Conservation (phyloP, 37 sponge, comb jelly and placozoan genomes). For the Hexactinellida sp. region DNA sequence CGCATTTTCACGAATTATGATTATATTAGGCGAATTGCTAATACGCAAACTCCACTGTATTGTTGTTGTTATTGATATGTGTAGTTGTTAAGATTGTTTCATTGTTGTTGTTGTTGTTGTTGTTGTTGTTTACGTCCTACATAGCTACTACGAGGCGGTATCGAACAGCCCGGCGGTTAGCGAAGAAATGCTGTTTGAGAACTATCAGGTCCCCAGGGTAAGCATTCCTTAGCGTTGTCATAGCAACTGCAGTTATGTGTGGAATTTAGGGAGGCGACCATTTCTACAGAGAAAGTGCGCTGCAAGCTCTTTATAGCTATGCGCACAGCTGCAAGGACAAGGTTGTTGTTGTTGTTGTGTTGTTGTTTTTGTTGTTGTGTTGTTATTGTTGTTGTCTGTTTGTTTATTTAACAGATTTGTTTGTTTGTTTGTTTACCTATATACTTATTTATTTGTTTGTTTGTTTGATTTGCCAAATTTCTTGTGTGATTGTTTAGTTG, state of each 20-base stretch:
- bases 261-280: slow-evolving; percentile 7
- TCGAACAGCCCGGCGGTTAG: neutral
- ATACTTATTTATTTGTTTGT: too few species aligned
- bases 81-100: neutral
- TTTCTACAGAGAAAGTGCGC: slow-evolving; percentile 17
- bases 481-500: neutral
- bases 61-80: neutral
- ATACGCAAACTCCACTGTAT: too few species aligned
- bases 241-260: neutral
- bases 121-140: too few species aligned
- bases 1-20: too few species aligned
- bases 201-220: neutral
- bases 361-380: too few species aligned
- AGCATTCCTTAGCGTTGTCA: neutral
- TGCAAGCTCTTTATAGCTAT: neutral
- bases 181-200: neutral
- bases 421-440: too few species aligned
- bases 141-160: neutral
- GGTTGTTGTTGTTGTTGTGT: too few species aligned
- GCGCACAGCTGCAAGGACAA: slow-evolving; percentile 8
- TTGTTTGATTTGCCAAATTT: too few species aligned
- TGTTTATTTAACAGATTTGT: too few species aligned
- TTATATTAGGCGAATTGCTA: too few species aligned
- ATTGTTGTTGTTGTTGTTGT: too few species aligned
- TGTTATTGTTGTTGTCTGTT: neutral